Evolutionary conservation across 1,140 invertebrate genomes (phyloP), one percentile per base, ranked within the genome.

Genomic region (Araneus ventricosus): DNA sequence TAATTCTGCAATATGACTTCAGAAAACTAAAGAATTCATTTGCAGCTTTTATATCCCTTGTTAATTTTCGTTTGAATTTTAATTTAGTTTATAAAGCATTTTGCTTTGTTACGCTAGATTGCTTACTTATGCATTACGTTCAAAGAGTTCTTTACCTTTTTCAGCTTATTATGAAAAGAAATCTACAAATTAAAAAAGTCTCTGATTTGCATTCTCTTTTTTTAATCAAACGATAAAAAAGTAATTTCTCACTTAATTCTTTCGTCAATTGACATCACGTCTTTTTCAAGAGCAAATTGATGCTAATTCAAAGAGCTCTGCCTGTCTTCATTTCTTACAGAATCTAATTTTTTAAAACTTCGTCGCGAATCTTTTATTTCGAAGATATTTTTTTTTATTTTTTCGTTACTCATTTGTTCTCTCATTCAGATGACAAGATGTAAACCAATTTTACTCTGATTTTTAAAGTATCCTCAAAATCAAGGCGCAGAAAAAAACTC

Each of bases 231-330:
- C 0, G n/a, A 27, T 67, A 67, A 67, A 67, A 80, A 39, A 80
- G 14, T 20, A 39, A 80, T 80, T 80, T 34, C 30, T 39, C 75
- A 80, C 75, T 80, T 67, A 80, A 80, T 80, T 80, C 75, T 80
- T 80, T 80, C 30, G 30, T 34, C 37, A 80, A 80, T 80, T 80
- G 75, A 80, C 75, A 80, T 14, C 75, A 34, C 34, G 75, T 80
- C 75, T 80, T 80, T 39, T 39, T 24, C 14, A 8, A 24, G 75
- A n/a, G 20, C 75, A 80, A 80, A 80, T 39, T 80, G 75, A 80
- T 10, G 24, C 14, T 67, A 80, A 80, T 24, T 80, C 75, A 80
- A 80, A 80, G 37, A 80, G 30, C 34, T 80, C 30, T 80, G 30
- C 7, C 75, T 22, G 22, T 80, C 22, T 80, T 80, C 30, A 80